A percentile compares a stretch with the other conserved stretches of the same genome.
Evolutionary conservation across 2,113 vertebrate species (phyloP).

Genomic region (Serinus canaria): DNA sequence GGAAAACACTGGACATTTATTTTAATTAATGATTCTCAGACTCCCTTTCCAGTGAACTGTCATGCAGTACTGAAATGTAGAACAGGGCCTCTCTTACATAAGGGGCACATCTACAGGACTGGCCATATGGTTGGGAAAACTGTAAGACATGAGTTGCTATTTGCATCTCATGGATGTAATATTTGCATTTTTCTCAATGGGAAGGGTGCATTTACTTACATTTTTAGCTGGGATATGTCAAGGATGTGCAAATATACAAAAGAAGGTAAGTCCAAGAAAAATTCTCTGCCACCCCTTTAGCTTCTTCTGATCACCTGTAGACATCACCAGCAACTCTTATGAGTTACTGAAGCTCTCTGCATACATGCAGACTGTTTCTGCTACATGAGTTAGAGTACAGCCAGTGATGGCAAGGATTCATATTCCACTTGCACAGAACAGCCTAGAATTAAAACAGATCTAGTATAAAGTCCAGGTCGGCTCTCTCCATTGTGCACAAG

Average conservation of each 20-base stretch:
- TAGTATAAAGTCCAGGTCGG: not conserved
- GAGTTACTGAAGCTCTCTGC: not conserved
- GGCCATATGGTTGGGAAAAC: not conserved
- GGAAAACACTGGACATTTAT: not conserved
- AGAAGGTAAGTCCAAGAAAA: not conserved
- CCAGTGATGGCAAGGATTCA: not conserved
- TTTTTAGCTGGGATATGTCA: not conserved
- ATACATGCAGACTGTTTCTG: not conserved
- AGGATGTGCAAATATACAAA: not conserved
- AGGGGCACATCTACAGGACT: not conserved
- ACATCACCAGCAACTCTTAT: not conserved
- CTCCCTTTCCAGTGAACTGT: not conserved
- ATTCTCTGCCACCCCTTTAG: not conserved
- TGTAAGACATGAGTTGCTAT: not conserved
- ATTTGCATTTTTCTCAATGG: not conserved
- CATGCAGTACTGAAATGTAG: not conserved
- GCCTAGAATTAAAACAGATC: not conserved
- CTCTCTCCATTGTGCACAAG: not conserved
- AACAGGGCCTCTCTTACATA: not conserved
- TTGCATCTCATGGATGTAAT: not conserved
- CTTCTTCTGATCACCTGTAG: not conserved
- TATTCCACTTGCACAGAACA: not conserved
- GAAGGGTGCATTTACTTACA: not conserved
- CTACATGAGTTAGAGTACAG: not conserved
- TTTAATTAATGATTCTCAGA: not conserved